These are phyloP conservation scores for Anolis apletophallus DNA, from an alignment of 2,797 vertebrate genomes.

Conservation along the genomic window DNA sequence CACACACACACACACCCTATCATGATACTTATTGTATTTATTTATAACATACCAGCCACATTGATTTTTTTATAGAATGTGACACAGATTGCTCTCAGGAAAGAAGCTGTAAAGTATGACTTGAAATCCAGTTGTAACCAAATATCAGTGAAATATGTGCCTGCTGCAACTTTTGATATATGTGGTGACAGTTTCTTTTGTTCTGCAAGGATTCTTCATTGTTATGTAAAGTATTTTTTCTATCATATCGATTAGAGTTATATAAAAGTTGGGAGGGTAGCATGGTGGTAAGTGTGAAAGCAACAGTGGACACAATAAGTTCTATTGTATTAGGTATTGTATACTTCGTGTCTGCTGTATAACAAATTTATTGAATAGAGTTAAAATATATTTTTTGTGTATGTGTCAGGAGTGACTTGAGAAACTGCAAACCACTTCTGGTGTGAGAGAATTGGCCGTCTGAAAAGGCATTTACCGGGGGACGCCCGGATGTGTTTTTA, in stretches of 20 bases:
- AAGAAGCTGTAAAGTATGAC: not conserved
- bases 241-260: not conserved
- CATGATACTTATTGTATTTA: not conserved
- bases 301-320: too few relatives aligned
- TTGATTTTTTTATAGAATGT: not conserved
- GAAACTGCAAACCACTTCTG: too few relatives aligned
- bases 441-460: too few relatives aligned
- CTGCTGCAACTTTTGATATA: slow-evolving; percentile 28
- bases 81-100: slow-evolving; percentile 25
- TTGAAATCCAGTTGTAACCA: slow-evolving; percentile 8
- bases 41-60: slow-evolving; percentile 2
- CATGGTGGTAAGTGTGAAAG: too few relatives aligned
- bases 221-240: not conserved
- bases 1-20: slow-evolving; percentile 15
- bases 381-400: too few relatives aligned
- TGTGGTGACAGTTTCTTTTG: not conserved
- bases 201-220: not conserved
- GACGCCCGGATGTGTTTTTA: too few relatives aligned
- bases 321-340: too few relatives aligned
- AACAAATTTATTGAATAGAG: too few relatives aligned
- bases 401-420: too few relatives aligned
- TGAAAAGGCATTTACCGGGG: too few relatives aligned
- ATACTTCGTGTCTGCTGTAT: too few relatives aligned
- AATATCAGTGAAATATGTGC: not conserved
- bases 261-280: not conserved